These are phyloP conservation scores for Mus caroli DNA, from an alignment of 2,797 vertebrate genomes.

Conservation along the genomic window DNA sequence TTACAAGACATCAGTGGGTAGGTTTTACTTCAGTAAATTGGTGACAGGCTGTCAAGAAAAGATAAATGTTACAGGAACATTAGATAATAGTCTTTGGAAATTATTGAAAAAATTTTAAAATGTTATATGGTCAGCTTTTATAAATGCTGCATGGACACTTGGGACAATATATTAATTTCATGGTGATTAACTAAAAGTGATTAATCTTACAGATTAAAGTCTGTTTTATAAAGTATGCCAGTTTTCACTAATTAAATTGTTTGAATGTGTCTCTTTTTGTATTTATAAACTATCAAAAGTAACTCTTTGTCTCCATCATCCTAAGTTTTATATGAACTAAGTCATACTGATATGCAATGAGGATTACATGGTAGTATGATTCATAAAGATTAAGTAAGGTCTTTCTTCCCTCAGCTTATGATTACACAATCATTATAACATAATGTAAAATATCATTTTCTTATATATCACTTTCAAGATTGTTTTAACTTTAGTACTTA, in stretches of 20 bases:
- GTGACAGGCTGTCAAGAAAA: not conserved
- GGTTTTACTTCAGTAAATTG: constrained; percentile 40
- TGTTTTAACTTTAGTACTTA: constrained; percentile 44
- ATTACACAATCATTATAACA: not conserved
- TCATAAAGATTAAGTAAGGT: not conserved
- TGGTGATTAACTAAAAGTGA: constrained; percentile 48
- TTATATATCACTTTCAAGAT: not conserved
- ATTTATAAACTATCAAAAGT: constrained; percentile 51
- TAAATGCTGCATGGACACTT: constrained; percentile 39
- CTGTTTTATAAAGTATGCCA: constrained; percentile 28
- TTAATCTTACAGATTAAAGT: constrained; percentile 55
- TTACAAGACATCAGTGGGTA: not conserved
- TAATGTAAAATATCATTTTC: constrained; percentile 15
- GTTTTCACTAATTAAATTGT: constrained; percentile 40
- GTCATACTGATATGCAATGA: constrained; percentile 10
- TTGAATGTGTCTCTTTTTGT: constrained; percentile 56
- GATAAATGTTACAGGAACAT: not conserved
- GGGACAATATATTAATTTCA: constrained; percentile 53
- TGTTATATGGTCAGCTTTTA: not conserved
- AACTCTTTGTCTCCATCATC: constrained; percentile 28
- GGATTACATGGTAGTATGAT: not conserved
- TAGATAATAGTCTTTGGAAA: not conserved
- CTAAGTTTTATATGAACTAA: constrained; percentile 19
- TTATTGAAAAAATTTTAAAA: constrained; percentile 58
- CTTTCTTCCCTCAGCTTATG: not conserved